Evolutionary conservation across 2,888 invertebrate species (phyloP), one percentile per base, ranked within the genome.

Genomic region (Parnassius glacialis): DNA sequence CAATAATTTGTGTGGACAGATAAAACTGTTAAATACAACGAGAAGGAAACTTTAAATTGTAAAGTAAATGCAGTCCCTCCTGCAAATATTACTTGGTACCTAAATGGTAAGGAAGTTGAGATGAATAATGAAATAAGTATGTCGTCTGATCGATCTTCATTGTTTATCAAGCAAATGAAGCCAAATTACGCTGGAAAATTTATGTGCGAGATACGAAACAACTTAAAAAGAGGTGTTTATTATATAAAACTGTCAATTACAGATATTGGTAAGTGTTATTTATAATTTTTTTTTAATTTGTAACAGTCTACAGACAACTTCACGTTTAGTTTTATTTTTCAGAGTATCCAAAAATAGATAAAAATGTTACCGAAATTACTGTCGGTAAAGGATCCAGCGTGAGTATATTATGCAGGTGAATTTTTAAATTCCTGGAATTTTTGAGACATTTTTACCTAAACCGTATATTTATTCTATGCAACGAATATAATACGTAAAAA

Each of bases 381-480:
- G 41, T 43, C 9, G 11, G 12, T n/a, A 57, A 57, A 42, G 52
- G 20, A 7, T 45, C 45, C 20, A 43, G 10, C 41, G 42, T 20
- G 20, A 13, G 13, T 43, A 57, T 61, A 25, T 11, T 47, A 42
- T 61, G 61, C 61, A 57, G 61, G 61, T 61, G 57, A 44, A 65
- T 3, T 61, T 47, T 52, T 82, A 3, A 50, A 1, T 50, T 25
- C 25, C 25, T 1, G 3, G 1, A 25, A 25, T 3, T 25, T 0
- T 1, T 25, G 25, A 25, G 25, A 1, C 2, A 25, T 10, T 50
- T 16, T 47, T 47, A 43, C 43, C 9, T 50, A 16, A 1, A 11
- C 43, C 0, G 2, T 43, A 10, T 43, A 10, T 43, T 43, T 43
- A 2, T 43, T 43, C 9, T 43, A 43, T 11, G 2, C 43, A 10